A percentile compares a stretch with the other conserved stretches of the same genome.
Conservation (phyloP, 2,113 vertebrate species). For the Ivindomyrus marchei region DNA sequence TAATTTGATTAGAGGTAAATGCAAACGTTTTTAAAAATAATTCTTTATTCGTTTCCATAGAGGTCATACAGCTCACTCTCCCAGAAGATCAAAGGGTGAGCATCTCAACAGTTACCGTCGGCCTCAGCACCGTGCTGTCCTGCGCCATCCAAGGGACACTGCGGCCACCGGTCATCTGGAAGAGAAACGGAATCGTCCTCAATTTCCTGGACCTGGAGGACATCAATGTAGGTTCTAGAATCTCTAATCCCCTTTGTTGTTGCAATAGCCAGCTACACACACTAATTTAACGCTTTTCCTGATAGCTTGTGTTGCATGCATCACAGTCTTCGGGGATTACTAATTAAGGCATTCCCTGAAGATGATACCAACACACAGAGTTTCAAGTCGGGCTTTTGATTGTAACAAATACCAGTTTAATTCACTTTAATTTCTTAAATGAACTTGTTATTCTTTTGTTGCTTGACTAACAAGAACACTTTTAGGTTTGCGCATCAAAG, state of each 20-base stretch:
- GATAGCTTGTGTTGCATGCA: not conserved
- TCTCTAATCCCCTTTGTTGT: not conserved
- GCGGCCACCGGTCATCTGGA: constrained; percentile 87
- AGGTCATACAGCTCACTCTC: constrained; percentile 81
- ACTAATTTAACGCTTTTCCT: not conserved
- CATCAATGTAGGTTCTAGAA: constrained; percentile 72
- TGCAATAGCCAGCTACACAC: not conserved
- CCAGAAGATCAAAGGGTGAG: constrained; percentile 69
- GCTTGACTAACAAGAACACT: not conserved
- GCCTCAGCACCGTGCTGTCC: constrained; percentile 78
- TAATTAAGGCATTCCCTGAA: not conserved
- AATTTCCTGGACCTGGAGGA: constrained; percentile 90
- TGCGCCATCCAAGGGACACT: constrained; percentile 77
- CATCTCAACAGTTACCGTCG: constrained; percentile 78
- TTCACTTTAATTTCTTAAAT: not conserved
- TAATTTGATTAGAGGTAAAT: constrained; percentile 44
- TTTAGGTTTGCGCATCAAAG: not conserved
- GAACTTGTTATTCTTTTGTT: not conserved
- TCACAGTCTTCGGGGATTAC: not conserved
- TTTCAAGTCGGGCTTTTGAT: not conserved
- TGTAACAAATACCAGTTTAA: not conserved
- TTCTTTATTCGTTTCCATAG: constrained; percentile 53
- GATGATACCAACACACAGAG: not conserved
- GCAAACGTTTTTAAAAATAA: not conserved
- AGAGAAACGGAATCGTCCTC: constrained; percentile 77